phyloP scores from a whole-genome alignment of 2,113 vertebrate species.

The Progne subis region DNA sequence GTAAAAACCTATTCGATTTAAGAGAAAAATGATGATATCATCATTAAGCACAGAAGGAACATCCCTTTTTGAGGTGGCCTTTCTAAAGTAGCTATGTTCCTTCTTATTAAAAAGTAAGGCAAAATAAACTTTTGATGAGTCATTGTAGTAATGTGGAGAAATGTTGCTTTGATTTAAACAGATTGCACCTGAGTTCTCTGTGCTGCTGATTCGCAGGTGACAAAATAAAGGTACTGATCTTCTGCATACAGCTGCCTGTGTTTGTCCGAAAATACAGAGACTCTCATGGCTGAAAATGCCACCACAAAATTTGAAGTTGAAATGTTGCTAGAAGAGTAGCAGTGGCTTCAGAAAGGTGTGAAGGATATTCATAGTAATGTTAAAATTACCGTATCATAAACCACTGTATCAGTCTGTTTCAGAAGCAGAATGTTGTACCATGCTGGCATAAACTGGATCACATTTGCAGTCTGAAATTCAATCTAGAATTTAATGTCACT shows the following conservation, averaged over 20 bases:
- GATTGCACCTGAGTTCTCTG: background rate
- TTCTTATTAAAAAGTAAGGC: background rate
- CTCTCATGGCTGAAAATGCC: background rate
- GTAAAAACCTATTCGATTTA: background rate
- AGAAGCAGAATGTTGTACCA: background rate
- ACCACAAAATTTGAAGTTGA: background rate
- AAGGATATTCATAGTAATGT: background rate
- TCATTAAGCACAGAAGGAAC: background rate
- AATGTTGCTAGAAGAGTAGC: background rate
- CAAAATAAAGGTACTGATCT: background rate
- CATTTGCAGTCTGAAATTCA: background rate
- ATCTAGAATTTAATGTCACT: background rate
- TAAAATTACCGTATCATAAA: background rate
- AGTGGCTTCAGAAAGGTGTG: background rate
- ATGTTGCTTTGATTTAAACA: background rate
- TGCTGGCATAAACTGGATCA: background rate
- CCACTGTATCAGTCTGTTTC: background rate
- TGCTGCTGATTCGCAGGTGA: background rate
- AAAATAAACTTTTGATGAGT: background rate
- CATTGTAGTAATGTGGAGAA: background rate
- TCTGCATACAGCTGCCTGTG: background rate
- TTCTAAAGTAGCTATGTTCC: background rate
- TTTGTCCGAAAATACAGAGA: background rate
- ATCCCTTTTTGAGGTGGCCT: background rate
- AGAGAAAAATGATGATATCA: background rate